phyloP scores from a whole-genome alignment of 2,888 invertebrate genomes.

The Eupithecia subfuscata region DNA sequence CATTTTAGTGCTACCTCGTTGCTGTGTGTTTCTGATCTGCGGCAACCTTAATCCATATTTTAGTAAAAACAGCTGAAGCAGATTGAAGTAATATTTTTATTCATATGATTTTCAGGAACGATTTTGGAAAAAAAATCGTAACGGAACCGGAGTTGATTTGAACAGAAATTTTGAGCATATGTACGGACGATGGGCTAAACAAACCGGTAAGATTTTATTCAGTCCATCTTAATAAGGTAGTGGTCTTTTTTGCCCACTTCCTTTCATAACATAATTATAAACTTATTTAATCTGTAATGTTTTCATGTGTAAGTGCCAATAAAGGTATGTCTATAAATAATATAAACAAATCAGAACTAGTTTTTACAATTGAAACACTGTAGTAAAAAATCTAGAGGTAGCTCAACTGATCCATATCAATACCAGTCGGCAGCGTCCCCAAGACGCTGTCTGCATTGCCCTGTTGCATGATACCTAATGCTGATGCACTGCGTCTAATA shows the following conservation, averaged over 20 bases:
- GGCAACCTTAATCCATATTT: not conserved
- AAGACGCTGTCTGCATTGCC: not conserved
- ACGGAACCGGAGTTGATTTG: slow-evolving; percentile 82
- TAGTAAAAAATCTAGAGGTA: not conserved
- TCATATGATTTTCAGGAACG: slow-evolving; percentile 69
- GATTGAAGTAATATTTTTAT: not conserved
- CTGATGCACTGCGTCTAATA: not conserved
- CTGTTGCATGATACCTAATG: not conserved
- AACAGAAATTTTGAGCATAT: slow-evolving; percentile 85
- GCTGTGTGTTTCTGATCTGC: no score
- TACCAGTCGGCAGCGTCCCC: not conserved
- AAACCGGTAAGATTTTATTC: not conserved
- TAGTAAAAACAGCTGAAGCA: not conserved
- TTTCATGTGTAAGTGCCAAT: no score
- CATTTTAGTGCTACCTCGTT: no score
- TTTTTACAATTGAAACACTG: not conserved
- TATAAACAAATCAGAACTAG: no score
- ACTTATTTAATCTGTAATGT: no score
- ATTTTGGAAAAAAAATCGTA: slow-evolving; percentile 86
- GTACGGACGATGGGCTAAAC: slow-evolving; percentile 71
- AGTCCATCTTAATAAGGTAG: no score
- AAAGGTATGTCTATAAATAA: no score
- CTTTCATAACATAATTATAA: no score
- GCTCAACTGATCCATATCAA: not conserved
- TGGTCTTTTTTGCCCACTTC: no score